These are phyloP conservation scores for Myocastor coypus DNA, from an alignment of 2,113 vertebrate species.

Conservation along the genomic window DNA sequence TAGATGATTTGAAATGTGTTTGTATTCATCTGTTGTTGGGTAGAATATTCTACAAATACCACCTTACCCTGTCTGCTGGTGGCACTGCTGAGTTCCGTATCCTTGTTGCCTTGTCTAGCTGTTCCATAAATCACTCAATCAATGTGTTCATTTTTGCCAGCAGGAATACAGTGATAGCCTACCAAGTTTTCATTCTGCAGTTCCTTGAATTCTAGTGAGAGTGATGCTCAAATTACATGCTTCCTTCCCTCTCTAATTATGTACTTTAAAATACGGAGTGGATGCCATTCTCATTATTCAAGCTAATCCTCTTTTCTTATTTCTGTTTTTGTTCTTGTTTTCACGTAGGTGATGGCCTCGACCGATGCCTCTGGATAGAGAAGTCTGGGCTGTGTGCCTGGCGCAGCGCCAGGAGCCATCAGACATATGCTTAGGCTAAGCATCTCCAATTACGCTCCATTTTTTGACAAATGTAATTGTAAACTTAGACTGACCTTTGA, in stretches of 20 bases:
- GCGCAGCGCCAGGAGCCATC: background rate
- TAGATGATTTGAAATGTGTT: background rate
- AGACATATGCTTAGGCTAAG: background rate
- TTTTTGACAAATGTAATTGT: background rate
- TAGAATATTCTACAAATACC: background rate
- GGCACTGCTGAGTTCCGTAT: background rate
- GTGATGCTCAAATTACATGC: background rate
- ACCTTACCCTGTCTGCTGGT: background rate
- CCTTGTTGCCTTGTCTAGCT: background rate
- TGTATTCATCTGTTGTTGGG: background rate
- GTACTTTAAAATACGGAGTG: background rate
- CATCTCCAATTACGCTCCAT: background rate
- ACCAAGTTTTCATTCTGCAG: background rate
- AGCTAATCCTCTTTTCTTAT: background rate
- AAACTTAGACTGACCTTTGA: background rate
- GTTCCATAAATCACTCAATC: background rate
- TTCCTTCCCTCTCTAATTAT: background rate
- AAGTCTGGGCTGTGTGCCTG: background rate
- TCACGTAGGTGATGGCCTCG: background rate
- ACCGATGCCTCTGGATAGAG: background rate
- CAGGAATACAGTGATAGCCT: background rate
- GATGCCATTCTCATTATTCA: background rate
- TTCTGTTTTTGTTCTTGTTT: constrained; percentile 39
- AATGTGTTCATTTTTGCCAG: background rate
- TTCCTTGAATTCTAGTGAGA: constrained; percentile 32